Evolutionary conservation across 2,113 vertebrate genomes (phyloP).

Genomic region (Pionites leucogaster): DNA sequence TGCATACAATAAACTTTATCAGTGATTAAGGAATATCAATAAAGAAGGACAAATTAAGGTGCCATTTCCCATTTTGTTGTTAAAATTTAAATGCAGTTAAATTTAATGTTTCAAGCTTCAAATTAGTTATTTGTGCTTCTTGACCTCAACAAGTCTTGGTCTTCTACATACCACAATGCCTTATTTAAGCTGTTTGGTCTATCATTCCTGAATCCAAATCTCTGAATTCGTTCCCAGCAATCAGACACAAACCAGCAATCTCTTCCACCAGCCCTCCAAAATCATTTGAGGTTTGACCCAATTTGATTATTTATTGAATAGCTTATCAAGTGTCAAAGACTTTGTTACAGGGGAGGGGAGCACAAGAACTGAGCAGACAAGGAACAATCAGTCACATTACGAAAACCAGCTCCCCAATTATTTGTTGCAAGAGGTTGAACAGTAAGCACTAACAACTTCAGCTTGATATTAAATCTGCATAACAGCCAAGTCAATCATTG

Average conservation of each 20-base stretch:
- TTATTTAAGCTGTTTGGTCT: neutral
- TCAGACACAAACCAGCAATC: neutral
- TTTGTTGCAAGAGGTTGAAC: neutral
- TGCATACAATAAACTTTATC: neutral
- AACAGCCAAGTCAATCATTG: neutral
- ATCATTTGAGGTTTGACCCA: neutral
- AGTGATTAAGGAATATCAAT: neutral
- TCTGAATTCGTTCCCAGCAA: neutral
- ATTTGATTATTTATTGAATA: neutral
- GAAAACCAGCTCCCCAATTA: neutral
- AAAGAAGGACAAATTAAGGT: neutral
- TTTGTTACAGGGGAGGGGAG: neutral
- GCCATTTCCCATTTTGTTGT: neutral
- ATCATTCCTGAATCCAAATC: neutral
- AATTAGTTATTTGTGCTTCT: neutral
- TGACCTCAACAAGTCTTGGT: neutral
- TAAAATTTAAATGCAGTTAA: neutral
- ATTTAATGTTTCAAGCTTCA: neutral
- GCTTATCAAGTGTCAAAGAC: neutral
- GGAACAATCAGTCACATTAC: fast-evolving
- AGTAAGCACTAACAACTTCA: neutral
- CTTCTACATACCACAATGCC: neutral
- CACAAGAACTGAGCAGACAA: neutral
- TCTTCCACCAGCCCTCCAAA: fast-evolving
- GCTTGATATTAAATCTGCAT: neutral